Evolutionary conservation across 2,888 invertebrate species (phyloP), one percentile per base, ranked within the genome.

Genomic region (Anoplius nigerrimus): DNA sequence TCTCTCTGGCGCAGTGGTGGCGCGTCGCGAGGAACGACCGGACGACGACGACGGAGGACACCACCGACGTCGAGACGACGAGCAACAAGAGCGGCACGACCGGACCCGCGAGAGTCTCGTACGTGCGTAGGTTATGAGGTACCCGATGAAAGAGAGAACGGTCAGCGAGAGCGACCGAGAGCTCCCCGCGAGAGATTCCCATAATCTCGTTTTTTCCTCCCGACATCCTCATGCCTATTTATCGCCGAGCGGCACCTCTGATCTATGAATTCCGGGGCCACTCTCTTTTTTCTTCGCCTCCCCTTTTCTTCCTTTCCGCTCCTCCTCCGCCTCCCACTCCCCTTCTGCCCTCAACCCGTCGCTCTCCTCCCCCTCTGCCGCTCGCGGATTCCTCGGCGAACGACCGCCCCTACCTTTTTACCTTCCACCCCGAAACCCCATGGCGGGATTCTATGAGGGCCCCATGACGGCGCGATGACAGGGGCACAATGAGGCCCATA

Each of bases 401-500:
- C 58, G 66, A 61, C 63, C 64, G 48, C 63, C 56, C 57, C 18
- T 53, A 62, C 66, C 43, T 57, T 34, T 34, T 45, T 66, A 21
- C 60, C 57, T 42, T 62, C 46, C 72, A 73, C 61, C 74, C 70
- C 72, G 62, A 72, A 71, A 71, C 74, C 74, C 72, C 74, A 66
- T 68, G 66, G 56, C 72, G 66, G 64, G 76, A 72, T 77, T 78
- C 78, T 79, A 66, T 72, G 69, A 80, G 52, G 51, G 68, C 68
- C 74, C 34, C 78, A 59, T 84, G 84, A 86, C 81, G 82, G 79
- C 75, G 71, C 80, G 84, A 83, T 87, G 87, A 87, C 85, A 80
- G 77, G 70, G 66, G 64, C 78, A 87, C 87, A 87, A 87, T 86
- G 71, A 79, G 18, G 69, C 67, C 78, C 81, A 72, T 81, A 82